Percentiles rank a stretch among this genome's conserved stretches.
Conservation (phyloP, 2,888 invertebrate species). For the Timema cristinae region DNA sequence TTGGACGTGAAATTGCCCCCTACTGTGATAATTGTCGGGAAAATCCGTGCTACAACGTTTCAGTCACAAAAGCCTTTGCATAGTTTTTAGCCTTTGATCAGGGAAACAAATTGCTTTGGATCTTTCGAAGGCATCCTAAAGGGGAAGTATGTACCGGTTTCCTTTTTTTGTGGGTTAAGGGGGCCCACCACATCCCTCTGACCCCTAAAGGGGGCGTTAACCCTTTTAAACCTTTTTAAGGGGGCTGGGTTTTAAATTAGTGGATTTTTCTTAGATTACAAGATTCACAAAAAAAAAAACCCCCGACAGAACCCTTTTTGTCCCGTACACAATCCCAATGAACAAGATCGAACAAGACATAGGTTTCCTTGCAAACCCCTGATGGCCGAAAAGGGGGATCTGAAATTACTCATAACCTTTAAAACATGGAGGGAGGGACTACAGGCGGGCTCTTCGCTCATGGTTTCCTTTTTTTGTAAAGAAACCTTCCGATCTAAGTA, state of each 20-base stretch:
- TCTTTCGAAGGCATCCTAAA: conserved; percentile 8
- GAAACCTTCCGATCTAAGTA: not conserved
- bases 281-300: conserved; percentile 7
- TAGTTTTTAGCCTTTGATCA: not conserved
- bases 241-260: not conserved
- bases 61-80: no score
- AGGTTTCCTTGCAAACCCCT: not conserved
- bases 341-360: not conserved
- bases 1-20: not conserved
- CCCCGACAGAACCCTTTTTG: not conserved
- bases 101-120: not conserved
- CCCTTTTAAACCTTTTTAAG: not conserved
- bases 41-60: not conserved
- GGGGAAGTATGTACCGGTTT: conserved; percentile 13
- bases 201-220: conserved; percentile 5
- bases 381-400: conserved; percentile 13
- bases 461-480: not conserved
- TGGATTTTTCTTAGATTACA: conserved; percentile 3
- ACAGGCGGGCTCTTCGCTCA: not conserved
- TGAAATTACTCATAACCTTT: not conserved
- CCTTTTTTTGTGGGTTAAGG: not conserved
- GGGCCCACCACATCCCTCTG: conserved; percentile 16
- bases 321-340: conserved; percentile 15
- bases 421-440: not conserved
- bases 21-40: not conserved